These are phyloP conservation scores for Fragum whitleyi DNA, from an alignment of 2,888 invertebrate genomes.

Conservation along the genomic window DNA sequence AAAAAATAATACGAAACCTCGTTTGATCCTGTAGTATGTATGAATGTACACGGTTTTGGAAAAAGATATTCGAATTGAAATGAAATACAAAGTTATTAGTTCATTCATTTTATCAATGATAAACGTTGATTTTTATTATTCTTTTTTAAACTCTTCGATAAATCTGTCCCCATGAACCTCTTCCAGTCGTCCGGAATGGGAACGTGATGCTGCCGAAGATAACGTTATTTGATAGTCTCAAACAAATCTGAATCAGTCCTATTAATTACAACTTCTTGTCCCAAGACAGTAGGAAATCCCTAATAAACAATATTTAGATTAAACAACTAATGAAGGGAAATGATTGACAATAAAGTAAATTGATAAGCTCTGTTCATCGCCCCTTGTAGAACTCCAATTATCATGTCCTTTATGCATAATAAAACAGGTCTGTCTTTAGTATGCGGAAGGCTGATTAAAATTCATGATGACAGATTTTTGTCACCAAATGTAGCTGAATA, in stretches of 20 bases:
- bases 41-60: too few relatives aligned
- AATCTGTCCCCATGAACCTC: too few relatives aligned
- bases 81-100: too few relatives aligned
- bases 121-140: too few relatives aligned
- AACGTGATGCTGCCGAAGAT: too few relatives aligned
- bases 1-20: too few relatives aligned
- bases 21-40: too few relatives aligned
- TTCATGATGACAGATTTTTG: conserved; percentile 58
- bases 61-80: too few relatives aligned
- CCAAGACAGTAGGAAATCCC: conserved; percentile 17
- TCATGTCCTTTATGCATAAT: conserved; percentile 26
- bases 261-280: conserved; percentile 4
- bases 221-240: background rate
- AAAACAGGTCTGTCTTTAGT: conserved; percentile 25
- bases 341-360: conserved; percentile 27
- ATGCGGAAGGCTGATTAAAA: conserved; percentile 31
- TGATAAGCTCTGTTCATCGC: conserved; percentile 16
- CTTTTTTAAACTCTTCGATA: too few relatives aligned
- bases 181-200: too few relatives aligned
- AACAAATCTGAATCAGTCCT: background rate
- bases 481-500: conserved; percentile 26
- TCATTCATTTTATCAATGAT: too few relatives aligned
- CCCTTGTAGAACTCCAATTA: conserved; percentile 8
- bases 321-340: conserved; percentile 29
- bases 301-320: conserved; percentile 25